phyloP scores from a whole-genome alignment of 2,888 invertebrate species.

The Sesia bembeciformis region DNA sequence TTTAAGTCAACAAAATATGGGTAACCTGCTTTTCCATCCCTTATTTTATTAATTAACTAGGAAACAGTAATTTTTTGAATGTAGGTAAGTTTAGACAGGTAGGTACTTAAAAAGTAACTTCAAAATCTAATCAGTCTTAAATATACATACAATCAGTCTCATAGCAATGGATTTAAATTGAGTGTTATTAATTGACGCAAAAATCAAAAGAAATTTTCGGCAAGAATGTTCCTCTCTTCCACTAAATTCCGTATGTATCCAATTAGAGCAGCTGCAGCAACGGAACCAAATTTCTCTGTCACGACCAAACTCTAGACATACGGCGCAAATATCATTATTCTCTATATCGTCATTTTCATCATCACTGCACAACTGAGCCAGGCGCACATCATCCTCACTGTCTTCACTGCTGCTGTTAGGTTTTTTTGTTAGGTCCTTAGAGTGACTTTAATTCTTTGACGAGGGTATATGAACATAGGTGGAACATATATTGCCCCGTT shows the following conservation, averaged over 20 bases:
- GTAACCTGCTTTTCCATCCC: background rate
- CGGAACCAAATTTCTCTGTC: constrained; percentile 2
- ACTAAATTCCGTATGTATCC: background rate
- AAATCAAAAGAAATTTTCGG: background rate
- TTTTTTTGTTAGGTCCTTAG: constrained; percentile 2
- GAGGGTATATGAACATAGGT: constrained; percentile 12
- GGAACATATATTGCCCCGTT: constrained; percentile 8
- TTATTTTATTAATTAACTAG: background rate
- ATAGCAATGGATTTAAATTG: background rate
- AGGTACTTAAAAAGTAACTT: background rate
- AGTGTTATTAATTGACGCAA: background rate
- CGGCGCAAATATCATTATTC: background rate
- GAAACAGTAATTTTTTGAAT: background rate
- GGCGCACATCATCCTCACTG: background rate
- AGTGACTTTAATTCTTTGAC: constrained; percentile 7
- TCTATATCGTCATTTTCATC: background rate
- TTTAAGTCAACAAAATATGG: background rate
- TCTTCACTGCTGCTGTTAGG: background rate
- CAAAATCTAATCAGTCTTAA: background rate
- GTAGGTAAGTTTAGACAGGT: background rate
- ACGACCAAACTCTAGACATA: background rate
- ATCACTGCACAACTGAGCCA: background rate
- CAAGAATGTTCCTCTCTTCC: background rate
- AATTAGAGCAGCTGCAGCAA: background rate
- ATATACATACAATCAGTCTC: background rate